Evolutionary conservation across 1,140 invertebrate species (phyloP).

Genomic region (Zaprionus ornatus): DNA sequence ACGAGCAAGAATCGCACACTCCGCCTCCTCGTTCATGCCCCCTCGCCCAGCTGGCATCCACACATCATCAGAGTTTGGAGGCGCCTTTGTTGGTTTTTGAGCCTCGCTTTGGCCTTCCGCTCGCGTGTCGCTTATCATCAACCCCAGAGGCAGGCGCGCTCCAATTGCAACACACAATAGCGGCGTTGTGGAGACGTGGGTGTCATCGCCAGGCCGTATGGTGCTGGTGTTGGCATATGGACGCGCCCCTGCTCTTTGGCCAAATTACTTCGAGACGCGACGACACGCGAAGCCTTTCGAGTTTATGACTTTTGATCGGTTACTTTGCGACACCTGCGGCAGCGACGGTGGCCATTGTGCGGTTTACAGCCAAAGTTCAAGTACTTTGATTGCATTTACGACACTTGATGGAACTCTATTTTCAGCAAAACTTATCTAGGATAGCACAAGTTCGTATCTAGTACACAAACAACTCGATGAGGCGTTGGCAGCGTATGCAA

Average conservation of each 20-base stretch:
- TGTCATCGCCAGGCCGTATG: slow-evolving; percentile 61
- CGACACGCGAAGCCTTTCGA: slow-evolving; percentile 64
- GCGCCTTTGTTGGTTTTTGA: slow-evolving; percentile 45
- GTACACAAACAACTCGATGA: not conserved
- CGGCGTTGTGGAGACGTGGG: slow-evolving; percentile 68
- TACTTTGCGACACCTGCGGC: slow-evolving; percentile 61
- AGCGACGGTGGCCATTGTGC: slow-evolving; percentile 36
- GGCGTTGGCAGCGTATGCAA: slow-evolving; percentile 54
- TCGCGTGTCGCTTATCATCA: slow-evolving; percentile 79
- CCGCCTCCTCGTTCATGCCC: not conserved
- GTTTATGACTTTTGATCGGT: slow-evolving; percentile 68
- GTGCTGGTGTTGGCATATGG: slow-evolving; percentile 66
- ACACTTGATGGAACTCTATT: slow-evolving; percentile 57
- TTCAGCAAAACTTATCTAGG: not conserved
- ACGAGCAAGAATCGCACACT: slow-evolving; percentile 34
- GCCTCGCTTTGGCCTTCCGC: slow-evolving; percentile 50
- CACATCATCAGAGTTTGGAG: slow-evolving; percentile 56
- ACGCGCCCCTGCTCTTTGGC: slow-evolving; percentile 7
- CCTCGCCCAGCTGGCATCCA: slow-evolving; percentile 34
- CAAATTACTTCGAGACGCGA: slow-evolving; percentile 36
- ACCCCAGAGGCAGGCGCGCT: slow-evolving; percentile 55
- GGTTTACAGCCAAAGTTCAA: slow-evolving; percentile 63
- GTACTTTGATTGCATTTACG: slow-evolving; percentile 73
- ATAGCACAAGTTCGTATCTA: not conserved
- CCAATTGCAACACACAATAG: slow-evolving; percentile 58